Conservation (phyloP, 2,797 vertebrate species). For the Cynodonichthys magdalenae region DNA sequence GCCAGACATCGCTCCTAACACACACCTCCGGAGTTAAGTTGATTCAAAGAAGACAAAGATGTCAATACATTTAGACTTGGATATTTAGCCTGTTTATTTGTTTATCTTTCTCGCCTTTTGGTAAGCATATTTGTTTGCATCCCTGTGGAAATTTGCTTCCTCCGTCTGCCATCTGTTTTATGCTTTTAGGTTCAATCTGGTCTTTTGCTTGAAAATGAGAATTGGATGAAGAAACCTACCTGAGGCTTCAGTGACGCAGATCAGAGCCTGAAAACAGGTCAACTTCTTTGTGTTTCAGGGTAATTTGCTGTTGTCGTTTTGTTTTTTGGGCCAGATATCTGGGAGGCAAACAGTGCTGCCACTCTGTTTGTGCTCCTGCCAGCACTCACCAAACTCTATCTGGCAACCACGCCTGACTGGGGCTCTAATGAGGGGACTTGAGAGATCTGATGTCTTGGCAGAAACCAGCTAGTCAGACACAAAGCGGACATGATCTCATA, state of each 20-base stretch:
- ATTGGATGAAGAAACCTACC: background rate
- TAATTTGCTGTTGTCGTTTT: constrained; percentile 26
- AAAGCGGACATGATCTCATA: constrained; percentile 9
- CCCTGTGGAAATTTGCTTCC: background rate
- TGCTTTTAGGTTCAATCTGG: constrained; percentile 17
- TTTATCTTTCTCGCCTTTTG: background rate
- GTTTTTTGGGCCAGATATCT: constrained; percentile 19
- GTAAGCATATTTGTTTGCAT: constrained; percentile 4
- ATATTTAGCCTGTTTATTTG: background rate
- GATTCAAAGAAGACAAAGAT: background rate
- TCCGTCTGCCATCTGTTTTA: constrained; percentile 6
- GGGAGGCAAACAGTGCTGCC: constrained; percentile 22
- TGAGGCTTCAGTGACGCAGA: constrained; percentile 10
- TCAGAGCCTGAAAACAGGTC: constrained; percentile 8
- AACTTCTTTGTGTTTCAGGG: constrained; percentile 6
- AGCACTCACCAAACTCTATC: constrained; percentile 38
- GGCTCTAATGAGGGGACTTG: constrained; percentile 48
- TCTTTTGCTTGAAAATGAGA: constrained; percentile 5
- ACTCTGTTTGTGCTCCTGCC: constrained; percentile 41
- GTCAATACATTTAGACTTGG: background rate
- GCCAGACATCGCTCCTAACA: background rate
- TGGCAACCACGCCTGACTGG: constrained; percentile 36
- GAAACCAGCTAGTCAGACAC: background rate
- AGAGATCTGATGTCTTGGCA: constrained; percentile 28
- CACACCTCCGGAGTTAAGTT: background rate